These are phyloP conservation scores for Yponomeuta malinellus DNA, from an alignment of 2,888 invertebrate genomes.

Conservation along the genomic window DNA sequence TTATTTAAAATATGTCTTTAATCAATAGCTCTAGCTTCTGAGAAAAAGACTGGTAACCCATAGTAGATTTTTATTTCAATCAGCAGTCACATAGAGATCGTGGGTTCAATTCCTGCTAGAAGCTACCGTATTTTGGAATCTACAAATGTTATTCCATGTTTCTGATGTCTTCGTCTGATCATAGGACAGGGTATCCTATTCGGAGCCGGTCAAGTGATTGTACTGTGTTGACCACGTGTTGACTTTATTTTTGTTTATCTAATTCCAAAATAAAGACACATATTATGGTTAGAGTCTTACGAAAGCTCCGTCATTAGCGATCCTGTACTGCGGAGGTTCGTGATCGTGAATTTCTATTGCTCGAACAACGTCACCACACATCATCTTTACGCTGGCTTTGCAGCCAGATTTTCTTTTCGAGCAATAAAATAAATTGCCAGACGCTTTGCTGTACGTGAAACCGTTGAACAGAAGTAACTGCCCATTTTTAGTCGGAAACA, in stretches of 20 bases:
- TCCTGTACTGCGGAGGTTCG: background rate
- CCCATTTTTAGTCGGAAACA: background rate
- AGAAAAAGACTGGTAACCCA: too few species aligned
- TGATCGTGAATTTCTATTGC: background rate
- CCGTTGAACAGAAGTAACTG: slow-evolving; percentile 8
- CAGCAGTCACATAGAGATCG: too few species aligned
- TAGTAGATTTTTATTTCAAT: too few species aligned
- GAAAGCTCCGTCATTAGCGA: background rate
- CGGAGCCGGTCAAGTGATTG: too few species aligned
- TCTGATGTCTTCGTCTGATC: too few species aligned
- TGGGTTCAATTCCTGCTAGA: too few species aligned
- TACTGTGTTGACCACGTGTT: too few species aligned
- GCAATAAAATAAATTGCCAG: slow-evolving; percentile 17
- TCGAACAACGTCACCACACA: background rate
- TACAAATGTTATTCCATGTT: too few species aligned
- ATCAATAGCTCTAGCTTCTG: too few species aligned
- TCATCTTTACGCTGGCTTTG: background rate
- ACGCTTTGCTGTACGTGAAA: background rate
- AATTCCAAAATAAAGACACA: background rate
- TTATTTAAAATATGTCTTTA: too few species aligned
- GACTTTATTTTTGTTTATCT: background rate
- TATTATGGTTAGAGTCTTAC: background rate
- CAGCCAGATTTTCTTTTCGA: slow-evolving; percentile 19
- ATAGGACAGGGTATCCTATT: too few species aligned
- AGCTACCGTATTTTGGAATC: too few species aligned